These are phyloP conservation scores for Himalopsyche phryganea DNA, from an alignment of 1,140 invertebrate genomes.

Conservation along the genomic window DNA sequence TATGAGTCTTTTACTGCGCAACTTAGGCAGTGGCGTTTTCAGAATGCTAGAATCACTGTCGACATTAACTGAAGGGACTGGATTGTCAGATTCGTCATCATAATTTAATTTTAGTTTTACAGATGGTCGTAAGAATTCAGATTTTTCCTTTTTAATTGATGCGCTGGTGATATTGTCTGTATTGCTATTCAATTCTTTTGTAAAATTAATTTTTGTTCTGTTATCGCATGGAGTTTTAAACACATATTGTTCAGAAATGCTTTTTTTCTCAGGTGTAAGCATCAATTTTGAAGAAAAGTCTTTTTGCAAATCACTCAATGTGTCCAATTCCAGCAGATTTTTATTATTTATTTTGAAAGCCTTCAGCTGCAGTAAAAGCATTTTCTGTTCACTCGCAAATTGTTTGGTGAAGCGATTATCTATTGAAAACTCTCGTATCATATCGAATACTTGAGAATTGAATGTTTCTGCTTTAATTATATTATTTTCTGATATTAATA, in stretches of 20 bases:
- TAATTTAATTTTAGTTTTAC: conserved; percentile 25
- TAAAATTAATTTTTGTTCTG: conserved; percentile 1
- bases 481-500: conserved; percentile 24
- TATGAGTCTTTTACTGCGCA: not conserved
- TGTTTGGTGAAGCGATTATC: conserved; percentile 14
- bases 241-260: not conserved
- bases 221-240: conserved; percentile 18
- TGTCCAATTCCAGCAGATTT: conserved; percentile 7
- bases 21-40: conserved; percentile 8
- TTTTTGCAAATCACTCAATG: conserved; percentile 8
- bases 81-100: conserved; percentile 11
- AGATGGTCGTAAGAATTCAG: conserved; percentile 15
- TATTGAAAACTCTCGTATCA: not conserved
- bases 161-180: not conserved
- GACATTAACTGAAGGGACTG: not conserved
- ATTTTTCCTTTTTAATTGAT: conserved; percentile 8
- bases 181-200: conserved; percentile 7
- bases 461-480: conserved; percentile 13
- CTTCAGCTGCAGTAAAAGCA: conserved; percentile 21
- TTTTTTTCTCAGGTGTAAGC: conserved; percentile 25
- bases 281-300: conserved; percentile 21
- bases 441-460: conserved; percentile 12
- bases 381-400: conserved; percentile 20
- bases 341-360: conserved; percentile 16
- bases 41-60: not conserved